These are phyloP conservation scores for Subacronicta megacephala DNA, from an alignment of 2,888 invertebrate genomes.

Conservation along the genomic window DNA sequence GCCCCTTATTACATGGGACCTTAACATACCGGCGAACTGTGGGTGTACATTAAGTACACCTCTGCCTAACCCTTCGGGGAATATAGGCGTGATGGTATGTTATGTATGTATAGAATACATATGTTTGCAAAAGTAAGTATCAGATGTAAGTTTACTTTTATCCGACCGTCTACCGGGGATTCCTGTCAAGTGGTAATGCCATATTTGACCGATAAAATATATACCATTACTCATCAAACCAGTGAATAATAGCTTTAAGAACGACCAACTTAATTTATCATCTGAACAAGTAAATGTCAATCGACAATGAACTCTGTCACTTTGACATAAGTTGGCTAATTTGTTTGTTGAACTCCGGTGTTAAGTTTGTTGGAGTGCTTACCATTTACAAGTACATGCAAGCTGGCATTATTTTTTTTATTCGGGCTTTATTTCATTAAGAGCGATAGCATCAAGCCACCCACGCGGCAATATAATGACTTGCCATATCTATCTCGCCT, in stretches of 20 bases:
- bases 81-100: too few relatives aligned
- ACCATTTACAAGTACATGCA: slow-evolving; percentile 60
- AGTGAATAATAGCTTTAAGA: slow-evolving; percentile 64
- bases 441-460: slow-evolving; percentile 84
- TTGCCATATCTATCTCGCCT: slow-evolving; percentile 80
- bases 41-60: too few relatives aligned
- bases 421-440: slow-evolving; percentile 88
- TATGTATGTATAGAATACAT: too few relatives aligned
- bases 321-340: slow-evolving; percentile 31
- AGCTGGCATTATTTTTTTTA: slow-evolving; percentile 73
- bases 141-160: slow-evolving; percentile 14
- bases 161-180: slow-evolving; percentile 15
- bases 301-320: slow-evolving; percentile 29
- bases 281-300: slow-evolving; percentile 8
- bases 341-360: slow-evolving; percentile 16
- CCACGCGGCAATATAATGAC: slow-evolving; percentile 86
- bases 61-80: too few relatives aligned
- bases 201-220: slow-evolving; percentile 66
- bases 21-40: too few relatives aligned
- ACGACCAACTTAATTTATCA: slow-evolving; percentile 20
- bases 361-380: slow-evolving; percentile 38
- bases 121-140: neutral
- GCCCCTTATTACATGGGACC: too few relatives aligned
- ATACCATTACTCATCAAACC: slow-evolving; percentile 69
- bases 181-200: slow-evolving; percentile 61